Evolutionary conservation across 2,888 invertebrate genomes (phyloP).

Genomic region (Altica lythri): DNA sequence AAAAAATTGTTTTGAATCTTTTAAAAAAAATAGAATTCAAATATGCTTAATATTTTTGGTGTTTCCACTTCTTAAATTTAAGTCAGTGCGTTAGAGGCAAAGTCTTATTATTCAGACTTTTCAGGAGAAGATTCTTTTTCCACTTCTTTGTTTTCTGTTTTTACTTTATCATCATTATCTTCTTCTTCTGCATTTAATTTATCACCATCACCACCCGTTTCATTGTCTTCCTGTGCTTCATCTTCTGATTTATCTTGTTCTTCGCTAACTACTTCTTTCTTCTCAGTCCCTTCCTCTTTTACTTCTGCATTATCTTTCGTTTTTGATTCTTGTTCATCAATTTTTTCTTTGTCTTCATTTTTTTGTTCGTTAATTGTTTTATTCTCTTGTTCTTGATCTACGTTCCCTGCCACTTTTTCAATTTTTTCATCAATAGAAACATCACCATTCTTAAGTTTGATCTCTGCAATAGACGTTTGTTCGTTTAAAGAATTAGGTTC

Average conservation of each 20-base stretch:
- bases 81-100: conserved; percentile 19
- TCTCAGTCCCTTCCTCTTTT: conserved; percentile 24
- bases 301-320: conserved; percentile 1
- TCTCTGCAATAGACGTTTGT: conserved; percentile 58
- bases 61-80: conserved; percentile 20
- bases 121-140: conserved; percentile 31
- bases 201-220: conserved; percentile 30
- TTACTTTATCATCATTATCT: conserved; percentile 25
- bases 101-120: conserved; percentile 29
- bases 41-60: conserved; percentile 8
- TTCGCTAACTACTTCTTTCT: conserved; percentile 41
- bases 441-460: conserved; percentile 52
- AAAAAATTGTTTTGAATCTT: background rate
- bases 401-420: conserved; percentile 30
- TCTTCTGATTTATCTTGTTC: conserved; percentile 51
- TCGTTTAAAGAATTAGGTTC: conserved; percentile 62
- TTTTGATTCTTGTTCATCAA: conserved; percentile 21
- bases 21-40: background rate
- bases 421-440: conserved; percentile 45
- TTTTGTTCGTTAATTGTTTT: conserved; percentile 25
- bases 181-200: conserved; percentile 37
- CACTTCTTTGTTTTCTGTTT: conserved; percentile 24
- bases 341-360: conserved; percentile 21
- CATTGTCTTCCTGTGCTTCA: conserved; percentile 41
- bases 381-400: conserved; percentile 24